These are phyloP conservation scores for Andrena cerasifolii DNA, from an alignment of 1,140 invertebrate species.

Conservation along the genomic window DNA sequence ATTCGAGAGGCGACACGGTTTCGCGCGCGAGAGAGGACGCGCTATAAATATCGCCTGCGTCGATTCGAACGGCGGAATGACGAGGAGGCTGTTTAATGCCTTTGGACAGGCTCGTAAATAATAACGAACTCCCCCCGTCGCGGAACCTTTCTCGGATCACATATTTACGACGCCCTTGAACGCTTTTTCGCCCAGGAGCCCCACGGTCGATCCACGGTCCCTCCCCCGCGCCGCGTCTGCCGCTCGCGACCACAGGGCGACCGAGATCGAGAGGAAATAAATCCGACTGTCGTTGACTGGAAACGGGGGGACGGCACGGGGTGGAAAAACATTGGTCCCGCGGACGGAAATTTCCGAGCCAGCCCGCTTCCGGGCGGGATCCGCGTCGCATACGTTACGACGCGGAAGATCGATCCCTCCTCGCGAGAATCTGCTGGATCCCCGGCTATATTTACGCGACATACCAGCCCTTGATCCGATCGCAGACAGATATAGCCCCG, in stretches of 20 bases:
- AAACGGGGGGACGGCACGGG: too few species aligned
- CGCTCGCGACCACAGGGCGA: too few species aligned
- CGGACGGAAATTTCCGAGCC: neutral
- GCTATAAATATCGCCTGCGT: neutral
- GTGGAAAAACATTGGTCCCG: neutral
- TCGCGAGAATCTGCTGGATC: neutral
- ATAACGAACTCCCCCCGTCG: constrained; percentile 7
- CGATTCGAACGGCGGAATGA: neutral
- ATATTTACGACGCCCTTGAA: constrained; percentile 15
- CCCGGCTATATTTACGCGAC: constrained; percentile 17
- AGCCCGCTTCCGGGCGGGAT: constrained; percentile 15
- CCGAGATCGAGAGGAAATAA: neutral
- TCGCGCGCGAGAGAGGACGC: neutral
- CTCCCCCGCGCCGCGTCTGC: neutral
- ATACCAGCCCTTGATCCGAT: constrained; percentile 1
- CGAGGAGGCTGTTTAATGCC: constrained; percentile 14
- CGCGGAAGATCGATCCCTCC: neutral
- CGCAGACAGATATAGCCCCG: neutral
- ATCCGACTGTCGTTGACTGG: neutral
- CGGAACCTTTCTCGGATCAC: neutral
- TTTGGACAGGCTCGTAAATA: constrained; percentile 15
- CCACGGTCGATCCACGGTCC: neutral
- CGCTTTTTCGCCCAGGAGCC: neutral
- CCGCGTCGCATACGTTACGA: constrained; percentile 3
- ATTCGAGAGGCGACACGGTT: constrained; percentile 17